Evolutionary conservation across 2,797 vertebrate species (phyloP), one percentile per base, ranked within the genome.

Genomic region (Onychomys leucogaster): DNA sequence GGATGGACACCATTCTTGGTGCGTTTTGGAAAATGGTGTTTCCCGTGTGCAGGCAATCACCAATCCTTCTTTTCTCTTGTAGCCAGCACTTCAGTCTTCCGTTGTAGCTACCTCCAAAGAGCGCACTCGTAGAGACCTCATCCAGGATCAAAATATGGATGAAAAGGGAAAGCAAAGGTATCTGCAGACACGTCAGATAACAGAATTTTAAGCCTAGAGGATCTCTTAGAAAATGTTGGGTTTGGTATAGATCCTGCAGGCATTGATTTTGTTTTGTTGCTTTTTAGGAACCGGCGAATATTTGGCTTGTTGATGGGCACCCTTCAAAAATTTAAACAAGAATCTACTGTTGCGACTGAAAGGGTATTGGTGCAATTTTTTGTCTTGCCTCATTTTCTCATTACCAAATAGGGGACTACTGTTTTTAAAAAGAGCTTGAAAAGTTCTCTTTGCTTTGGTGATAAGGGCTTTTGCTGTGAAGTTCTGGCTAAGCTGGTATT

Each of bases 101-200:
- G 99, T 99, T 95, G 99, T 99, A 98, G 99, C 99, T 99, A 99
- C 99, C 99, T 99, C 99, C 99, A 99, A 99, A 99, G 99, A 99
- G 96, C 99, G 99, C 97, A 99, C 99, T 78, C 99, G 99, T 98
- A 99, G 99, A 99, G 99, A 99, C 99, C 99, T 99, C 98, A 99
- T 99, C 98, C 99, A 99, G 98, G 99, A 99, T 98, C 99, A 99
- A 98, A 99, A 99, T 89, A 99, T 99, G 99, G 99, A 99, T 95
- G 99, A 99, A 98, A 99, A 99, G 96, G 99, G 99, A 93, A 99
- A 99, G 98, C 99, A 99, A 98, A 99, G 99, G 99, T 99, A 98
- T 81, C n/a, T 87, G 6, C 37, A 27, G 14, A n/a, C 59, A 8
- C 71, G 37, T 85, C 76, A 90, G 34, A 52, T 75, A 77, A 43